Conservation (phyloP, 2,888 invertebrate species). For the Harmothoe impar region DNA sequence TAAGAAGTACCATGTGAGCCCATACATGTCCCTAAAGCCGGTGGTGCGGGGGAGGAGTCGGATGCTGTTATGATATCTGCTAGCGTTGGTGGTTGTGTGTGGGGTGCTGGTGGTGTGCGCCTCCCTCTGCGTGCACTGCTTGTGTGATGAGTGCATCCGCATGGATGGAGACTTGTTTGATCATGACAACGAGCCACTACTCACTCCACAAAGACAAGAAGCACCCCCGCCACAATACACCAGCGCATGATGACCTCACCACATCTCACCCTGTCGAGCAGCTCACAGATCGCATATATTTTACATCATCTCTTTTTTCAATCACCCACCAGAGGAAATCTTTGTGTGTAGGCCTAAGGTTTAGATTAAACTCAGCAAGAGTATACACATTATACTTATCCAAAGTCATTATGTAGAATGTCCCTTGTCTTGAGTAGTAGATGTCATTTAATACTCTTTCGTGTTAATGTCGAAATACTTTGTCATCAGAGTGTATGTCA, state of each 20-base stretch:
- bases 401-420: too few relatives aligned
- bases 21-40: conserved; percentile 45
- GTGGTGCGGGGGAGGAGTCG: background rate
- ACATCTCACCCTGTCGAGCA: too few relatives aligned
- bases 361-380: too few relatives aligned
- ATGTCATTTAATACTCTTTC: too few relatives aligned
- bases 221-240: background rate
- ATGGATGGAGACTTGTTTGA: background rate
- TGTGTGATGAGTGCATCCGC: background rate
- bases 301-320: too few relatives aligned
- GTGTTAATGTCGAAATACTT: too few relatives aligned
- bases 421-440: too few relatives aligned
- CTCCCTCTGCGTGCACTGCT: background rate
- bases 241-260: background rate
- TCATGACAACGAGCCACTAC: background rate
- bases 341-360: too few relatives aligned
- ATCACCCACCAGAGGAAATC: too few relatives aligned
- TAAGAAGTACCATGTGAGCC: conserved; percentile 44
- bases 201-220: background rate
- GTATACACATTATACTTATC: too few relatives aligned
- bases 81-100: background rate
- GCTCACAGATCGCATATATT: too few relatives aligned
- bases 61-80: conserved; percentile 44
- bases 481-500: too few relatives aligned
- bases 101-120: background rate